phyloP scores from a whole-genome alignment of 2,113 vertebrate species.

The Solea solea region DNA sequence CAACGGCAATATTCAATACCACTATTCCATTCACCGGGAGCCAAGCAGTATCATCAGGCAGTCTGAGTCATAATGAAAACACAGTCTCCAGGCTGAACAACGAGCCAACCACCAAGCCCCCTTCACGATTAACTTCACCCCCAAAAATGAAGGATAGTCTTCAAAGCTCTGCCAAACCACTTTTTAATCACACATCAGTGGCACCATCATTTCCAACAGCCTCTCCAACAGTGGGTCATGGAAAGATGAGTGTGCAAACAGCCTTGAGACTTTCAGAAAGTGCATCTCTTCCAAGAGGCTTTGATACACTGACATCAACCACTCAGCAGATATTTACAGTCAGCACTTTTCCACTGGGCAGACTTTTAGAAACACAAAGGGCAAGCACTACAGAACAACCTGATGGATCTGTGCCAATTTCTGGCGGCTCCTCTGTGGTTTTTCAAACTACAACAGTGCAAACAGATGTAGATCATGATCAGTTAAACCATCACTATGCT shows the following conservation, averaged over 20 bases:
- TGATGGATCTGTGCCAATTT: constrained; percentile 1
- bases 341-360: constrained; percentile 28
- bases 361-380: constrained; percentile 25
- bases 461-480: constrained; percentile 28
- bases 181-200: constrained; percentile 27
- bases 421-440: constrained; percentile 14
- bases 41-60: constrained; percentile 63
- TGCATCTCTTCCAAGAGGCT: not conserved
- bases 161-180: constrained; percentile 13
- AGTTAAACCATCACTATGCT: constrained; percentile 24
- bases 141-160: constrained; percentile 20
- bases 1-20: constrained; percentile 41
- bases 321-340: constrained; percentile 34
- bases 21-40: constrained; percentile 54
- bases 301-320: constrained; percentile 17
- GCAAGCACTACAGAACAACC: constrained; percentile 8
- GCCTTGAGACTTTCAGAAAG: constrained; percentile 2
- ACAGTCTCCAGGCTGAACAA: constrained; percentile 38
- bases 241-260: constrained; percentile 28
- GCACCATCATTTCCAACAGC: constrained; percentile 35
- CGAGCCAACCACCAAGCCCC: constrained; percentile 20
- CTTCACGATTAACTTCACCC: constrained; percentile 25
- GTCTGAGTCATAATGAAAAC: constrained; percentile 62
- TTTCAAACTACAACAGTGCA: constrained; percentile 5
- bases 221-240: constrained; percentile 27